Conservation (phyloP, 1,140 invertebrate genomes). For the Rhyzopertha dominica region DNA sequence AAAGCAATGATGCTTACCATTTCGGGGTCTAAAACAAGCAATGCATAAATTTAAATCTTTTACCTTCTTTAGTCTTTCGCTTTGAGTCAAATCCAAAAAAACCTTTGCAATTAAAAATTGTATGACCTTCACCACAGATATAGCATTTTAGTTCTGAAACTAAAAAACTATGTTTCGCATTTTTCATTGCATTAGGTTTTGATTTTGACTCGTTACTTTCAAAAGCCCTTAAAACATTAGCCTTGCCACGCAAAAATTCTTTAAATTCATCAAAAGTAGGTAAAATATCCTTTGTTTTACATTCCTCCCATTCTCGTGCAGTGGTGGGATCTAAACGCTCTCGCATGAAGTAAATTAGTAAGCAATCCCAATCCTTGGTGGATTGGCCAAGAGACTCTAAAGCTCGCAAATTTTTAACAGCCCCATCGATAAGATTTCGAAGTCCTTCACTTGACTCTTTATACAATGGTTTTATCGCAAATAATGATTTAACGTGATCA, state of each 20-base stretch:
- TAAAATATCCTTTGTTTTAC: neutral
- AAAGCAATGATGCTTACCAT: too few species aligned
- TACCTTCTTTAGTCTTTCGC: too few species aligned
- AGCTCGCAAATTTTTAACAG: conserved; percentile 17
- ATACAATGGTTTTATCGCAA: neutral
- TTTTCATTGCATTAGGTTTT: too few species aligned
- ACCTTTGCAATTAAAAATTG: too few species aligned
- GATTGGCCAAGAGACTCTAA: conserved; percentile 18
- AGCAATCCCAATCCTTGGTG: conserved; percentile 18
- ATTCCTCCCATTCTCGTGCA: conserved; percentile 18
- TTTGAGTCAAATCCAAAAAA: too few species aligned
- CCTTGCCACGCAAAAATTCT: neutral
- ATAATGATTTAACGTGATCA: conserved; percentile 6
- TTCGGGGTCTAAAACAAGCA: too few species aligned
- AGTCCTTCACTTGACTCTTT: conserved; percentile 8
- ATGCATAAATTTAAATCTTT: too few species aligned
- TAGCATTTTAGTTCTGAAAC: too few species aligned
- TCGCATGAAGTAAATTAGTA: conserved; percentile 18
- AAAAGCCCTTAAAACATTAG: neutral
- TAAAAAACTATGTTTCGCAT: too few species aligned
- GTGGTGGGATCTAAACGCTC: conserved; percentile 9
- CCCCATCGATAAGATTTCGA: conserved; percentile 18
- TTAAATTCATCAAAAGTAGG: conserved; percentile 8
- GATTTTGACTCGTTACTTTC: neutral
- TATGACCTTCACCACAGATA: too few species aligned